These are phyloP conservation scores for Sinodicranocentrus sp. DNA, from an alignment of 2,888 invertebrate species.

Conservation along the genomic window DNA sequence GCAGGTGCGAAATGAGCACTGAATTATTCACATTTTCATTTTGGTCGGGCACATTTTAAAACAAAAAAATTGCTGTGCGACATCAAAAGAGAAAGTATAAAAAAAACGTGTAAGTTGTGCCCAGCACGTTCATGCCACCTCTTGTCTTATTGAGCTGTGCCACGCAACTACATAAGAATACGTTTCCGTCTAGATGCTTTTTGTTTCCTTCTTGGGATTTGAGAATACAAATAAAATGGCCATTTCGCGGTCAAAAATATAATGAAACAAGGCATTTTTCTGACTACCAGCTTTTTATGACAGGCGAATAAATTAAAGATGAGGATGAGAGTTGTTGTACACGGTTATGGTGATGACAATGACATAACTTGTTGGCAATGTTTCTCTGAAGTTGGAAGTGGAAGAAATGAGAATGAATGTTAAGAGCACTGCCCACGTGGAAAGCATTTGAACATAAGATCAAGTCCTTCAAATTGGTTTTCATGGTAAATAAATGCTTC, in stretches of 20 bases:
- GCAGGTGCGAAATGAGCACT: conserved; percentile 25
- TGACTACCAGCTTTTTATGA: conserved; percentile 5
- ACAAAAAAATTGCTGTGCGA: neutral
- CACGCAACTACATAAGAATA: no score
- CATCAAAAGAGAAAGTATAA: no score
- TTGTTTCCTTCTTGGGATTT: neutral
- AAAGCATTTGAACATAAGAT: neutral
- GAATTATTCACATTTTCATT: conserved; percentile 25
- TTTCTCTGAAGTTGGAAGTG: no score
- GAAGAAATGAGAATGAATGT: no score
- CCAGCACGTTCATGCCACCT: no score
- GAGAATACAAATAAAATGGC: neutral
- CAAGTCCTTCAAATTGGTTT: neutral
- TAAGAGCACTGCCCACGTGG: conserved; percentile 21
- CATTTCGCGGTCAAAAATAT: neutral
- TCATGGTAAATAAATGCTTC: no score
- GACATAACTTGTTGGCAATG: no score
- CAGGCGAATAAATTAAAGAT: conserved; percentile 16
- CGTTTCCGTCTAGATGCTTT: no score
- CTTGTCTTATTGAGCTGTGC: no score
- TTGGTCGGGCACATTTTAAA: neutral
- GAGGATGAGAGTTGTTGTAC: neutral
- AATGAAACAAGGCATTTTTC: neutral
- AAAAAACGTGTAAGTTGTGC: no score
- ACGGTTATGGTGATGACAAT: no score